Percentiles rank a stretch among this genome's conserved stretches.
Evolutionary conservation across 1,140 invertebrate species (phyloP).

Genomic region (Drosophila trapezifrons): DNA sequence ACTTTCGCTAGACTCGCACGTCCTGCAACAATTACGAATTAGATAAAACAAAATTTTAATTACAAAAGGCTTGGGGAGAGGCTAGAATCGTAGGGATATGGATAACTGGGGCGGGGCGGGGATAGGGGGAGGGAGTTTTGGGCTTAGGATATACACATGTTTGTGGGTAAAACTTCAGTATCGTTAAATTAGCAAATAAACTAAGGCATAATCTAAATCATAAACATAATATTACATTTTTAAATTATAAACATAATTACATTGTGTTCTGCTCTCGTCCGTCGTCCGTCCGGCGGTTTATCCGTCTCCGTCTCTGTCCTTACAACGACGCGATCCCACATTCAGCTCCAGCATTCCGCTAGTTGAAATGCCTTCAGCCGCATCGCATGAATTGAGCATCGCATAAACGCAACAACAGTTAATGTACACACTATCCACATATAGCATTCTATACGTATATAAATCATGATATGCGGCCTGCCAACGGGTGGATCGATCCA

Average conservation of each 20-base stretch:
- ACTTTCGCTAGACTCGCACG: slow-evolving; percentile 24
- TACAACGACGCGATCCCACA: slow-evolving; percentile 33
- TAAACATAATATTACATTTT: slow-evolving; percentile 76
- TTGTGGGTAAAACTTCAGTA: slow-evolving; percentile 40
- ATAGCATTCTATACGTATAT: slow-evolving; percentile 43
- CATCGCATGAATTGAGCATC: slow-evolving; percentile 6
- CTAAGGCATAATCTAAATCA: slow-evolving; percentile 67
- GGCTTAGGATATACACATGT: slow-evolving; percentile 36
- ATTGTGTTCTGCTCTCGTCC: slow-evolving; percentile 50
- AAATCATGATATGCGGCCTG: slow-evolving; percentile 55
- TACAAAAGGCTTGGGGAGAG: slow-evolving; percentile 16
- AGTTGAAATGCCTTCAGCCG: neutral
- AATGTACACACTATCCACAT: slow-evolving; percentile 40
- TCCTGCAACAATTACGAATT: slow-evolving; percentile 30
- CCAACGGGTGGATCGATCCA: slow-evolving; percentile 16
- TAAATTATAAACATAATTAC: slow-evolving; percentile 82
- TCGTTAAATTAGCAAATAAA: slow-evolving; percentile 74
- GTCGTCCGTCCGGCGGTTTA: neutral
- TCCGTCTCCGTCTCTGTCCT: slow-evolving; percentile 21
- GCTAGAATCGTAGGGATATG: neutral
- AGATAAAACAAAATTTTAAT: slow-evolving; percentile 39
- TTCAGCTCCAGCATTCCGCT: slow-evolving; percentile 5
- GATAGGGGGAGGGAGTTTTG: neutral
- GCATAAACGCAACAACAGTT: slow-evolving; percentile 24
- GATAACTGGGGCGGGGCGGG: no score